Evolutionary conservation across 2,888 invertebrate genomes (phyloP).

Genomic region (Loripinus fragilis): DNA sequence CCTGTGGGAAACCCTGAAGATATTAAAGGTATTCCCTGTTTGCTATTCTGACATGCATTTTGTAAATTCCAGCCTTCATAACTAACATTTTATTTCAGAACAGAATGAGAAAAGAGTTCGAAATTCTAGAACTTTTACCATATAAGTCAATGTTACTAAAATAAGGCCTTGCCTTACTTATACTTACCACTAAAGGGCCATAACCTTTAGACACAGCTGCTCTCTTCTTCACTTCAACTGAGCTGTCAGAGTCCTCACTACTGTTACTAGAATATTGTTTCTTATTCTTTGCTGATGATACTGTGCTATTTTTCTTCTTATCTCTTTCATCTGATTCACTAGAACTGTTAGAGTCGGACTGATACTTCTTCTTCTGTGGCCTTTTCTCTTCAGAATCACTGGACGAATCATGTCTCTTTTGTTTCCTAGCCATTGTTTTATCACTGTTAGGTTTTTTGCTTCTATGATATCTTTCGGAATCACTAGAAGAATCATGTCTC

Average conservation of each 20-base stretch:
- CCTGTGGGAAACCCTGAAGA: too few species aligned
- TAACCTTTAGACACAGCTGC: slow-evolving; percentile 35
- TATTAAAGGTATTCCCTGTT: too few species aligned
- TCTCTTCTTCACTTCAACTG: slow-evolving; percentile 18
- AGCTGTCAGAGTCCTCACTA: slow-evolving; percentile 31
- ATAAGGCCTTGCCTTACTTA: too few species aligned
- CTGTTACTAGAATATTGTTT: slow-evolving; percentile 32
- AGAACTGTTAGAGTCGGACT: not conserved
- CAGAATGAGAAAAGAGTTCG: too few species aligned
- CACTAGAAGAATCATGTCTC: slow-evolving; percentile 3
- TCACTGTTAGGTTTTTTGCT: not conserved
- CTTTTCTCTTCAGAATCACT: not conserved
- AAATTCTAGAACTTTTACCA: too few species aligned
- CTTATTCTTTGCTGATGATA: not conserved
- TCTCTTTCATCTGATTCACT: not conserved
- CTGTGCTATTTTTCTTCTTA: not conserved
- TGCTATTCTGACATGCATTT: too few species aligned
- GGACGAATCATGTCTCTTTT: not conserved
- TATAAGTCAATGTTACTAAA: too few species aligned
- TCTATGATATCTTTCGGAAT: not conserved
- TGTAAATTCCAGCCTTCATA: too few species aligned
- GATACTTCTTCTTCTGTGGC: not conserved
- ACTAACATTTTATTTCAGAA: too few species aligned
- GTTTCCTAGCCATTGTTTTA: not conserved
- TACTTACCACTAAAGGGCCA: slow-evolving; percentile 36